phyloP scores from a whole-genome alignment of 2,888 invertebrate genomes.

The Coenonympha arcania region DNA sequence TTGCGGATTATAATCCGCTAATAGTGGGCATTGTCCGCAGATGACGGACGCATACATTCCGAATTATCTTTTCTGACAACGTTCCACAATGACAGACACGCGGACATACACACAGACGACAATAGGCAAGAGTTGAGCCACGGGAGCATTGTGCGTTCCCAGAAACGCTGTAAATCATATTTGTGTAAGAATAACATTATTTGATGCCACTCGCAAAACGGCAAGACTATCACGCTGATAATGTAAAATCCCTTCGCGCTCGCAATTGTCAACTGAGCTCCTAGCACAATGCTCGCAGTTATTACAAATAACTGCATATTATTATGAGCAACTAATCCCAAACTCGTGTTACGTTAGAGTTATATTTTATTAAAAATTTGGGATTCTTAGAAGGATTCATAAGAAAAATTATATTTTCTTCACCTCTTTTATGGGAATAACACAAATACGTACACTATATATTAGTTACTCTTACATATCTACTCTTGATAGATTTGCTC shows the following conservation, averaged over 20 bases:
- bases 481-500: no score
- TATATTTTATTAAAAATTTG: constrained; percentile 30
- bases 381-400: constrained; percentile 34
- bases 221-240: constrained; percentile 39
- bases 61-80: constrained; percentile 39
- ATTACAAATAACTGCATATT: constrained; percentile 45
- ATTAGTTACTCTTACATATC: no score
- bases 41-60: constrained; percentile 52
- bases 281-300: constrained; percentile 44
- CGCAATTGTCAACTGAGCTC: constrained; percentile 47
- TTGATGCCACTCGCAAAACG: constrained; percentile 21
- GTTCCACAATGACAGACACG: constrained; percentile 30
- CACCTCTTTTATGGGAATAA: no score
- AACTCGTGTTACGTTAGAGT: constrained; percentile 32
- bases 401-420: no score
- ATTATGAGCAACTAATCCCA: constrained; percentile 41
- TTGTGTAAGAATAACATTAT: constrained; percentile 46
- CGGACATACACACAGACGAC: constrained; percentile 36
- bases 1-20: constrained; percentile 68
- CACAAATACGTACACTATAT: no score
- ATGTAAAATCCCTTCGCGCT: constrained; percentile 31
- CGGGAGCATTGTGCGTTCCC: constrained; percentile 42
- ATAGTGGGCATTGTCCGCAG: constrained; percentile 71
- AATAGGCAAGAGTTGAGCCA: constrained; percentile 64
- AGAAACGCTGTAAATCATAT: constrained; percentile 59